Evolutionary conservation across 2,888 invertebrate species (phyloP), one percentile per base, ranked within the genome.

Genomic region (Incurvaria masculella): DNA sequence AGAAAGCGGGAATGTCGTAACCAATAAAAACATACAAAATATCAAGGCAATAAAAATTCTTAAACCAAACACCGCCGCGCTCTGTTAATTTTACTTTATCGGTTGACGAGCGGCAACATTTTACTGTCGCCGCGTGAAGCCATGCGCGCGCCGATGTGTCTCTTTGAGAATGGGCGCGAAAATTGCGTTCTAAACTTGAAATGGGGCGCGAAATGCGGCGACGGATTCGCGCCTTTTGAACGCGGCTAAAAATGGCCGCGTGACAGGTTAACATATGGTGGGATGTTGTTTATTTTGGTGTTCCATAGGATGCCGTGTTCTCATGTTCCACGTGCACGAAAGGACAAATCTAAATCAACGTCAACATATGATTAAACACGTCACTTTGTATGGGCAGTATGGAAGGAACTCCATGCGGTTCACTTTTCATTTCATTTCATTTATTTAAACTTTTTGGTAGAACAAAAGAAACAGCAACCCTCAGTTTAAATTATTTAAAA

Each of bases 111-210:
- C 62, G 65, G 69, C 74, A 71, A 72, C 73, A 72, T 70, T 72
- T 71, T 72, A 72, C 66, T 64, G 61, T 65, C 64, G 5, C 44
- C 33, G 27, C 27, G 33, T 33, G 14, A 27, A 33, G 8, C 33
- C 33, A 33, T 33, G 33, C 33, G 33, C 33, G 23, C 33, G 33
- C 33, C 11, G 11, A 14, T 14, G 14, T 33, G 33, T 14, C 11
- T 61, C 65, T 71, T 69, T 69, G 69, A 69, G 69, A 69, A 64
- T 68, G 67, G 66, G 69, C 69, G 68, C 63, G 69, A 72, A 69
- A 70, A 70, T 70, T 68, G 69, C 68, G 67, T 33, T 21, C 60
- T 63, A 54, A 62, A 68, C 61, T 57, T 59, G 59, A 60, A 72
- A 73, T 72, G 74, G 62, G 62, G 52, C 74, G 69, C 65, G 68